phyloP scores from a whole-genome alignment of 92 coral and sea anemone species.

The Zoanthus gigantus region DNA sequence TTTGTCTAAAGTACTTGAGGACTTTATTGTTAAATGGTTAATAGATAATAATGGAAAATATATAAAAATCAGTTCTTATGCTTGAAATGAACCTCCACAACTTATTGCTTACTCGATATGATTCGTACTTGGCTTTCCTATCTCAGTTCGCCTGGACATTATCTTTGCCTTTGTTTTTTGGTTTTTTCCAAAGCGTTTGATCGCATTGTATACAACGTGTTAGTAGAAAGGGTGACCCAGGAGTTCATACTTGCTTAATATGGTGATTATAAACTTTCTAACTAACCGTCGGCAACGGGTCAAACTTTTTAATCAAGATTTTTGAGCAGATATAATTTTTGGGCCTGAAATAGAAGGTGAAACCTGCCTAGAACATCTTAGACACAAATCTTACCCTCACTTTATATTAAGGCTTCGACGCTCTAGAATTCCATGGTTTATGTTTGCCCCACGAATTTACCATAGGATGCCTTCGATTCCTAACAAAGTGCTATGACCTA shows the following conservation, averaged over 20 bases:
- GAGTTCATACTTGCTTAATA: slow-evolving; percentile 36
- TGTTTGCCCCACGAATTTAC: too few relatives aligned
- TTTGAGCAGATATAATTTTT: too few relatives aligned
- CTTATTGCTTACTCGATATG: slow-evolving; percentile 50
- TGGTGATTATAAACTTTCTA: slow-evolving; percentile 47
- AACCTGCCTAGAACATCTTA: too few relatives aligned
- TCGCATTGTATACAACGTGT: slow-evolving; percentile 43
- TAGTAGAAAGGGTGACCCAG: slow-evolving; percentile 42
- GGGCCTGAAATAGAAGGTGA: too few relatives aligned
- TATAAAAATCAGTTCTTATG: slow-evolving; percentile 45
- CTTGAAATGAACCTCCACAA: slow-evolving; percentile 36
- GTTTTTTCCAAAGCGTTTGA: slow-evolving; percentile 52
- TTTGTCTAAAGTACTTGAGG: slow-evolving; percentile 38
- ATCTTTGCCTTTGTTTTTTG: slow-evolving; percentile 43
- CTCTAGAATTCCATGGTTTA: too few relatives aligned
- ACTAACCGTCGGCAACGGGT: slow-evolving; percentile 45
- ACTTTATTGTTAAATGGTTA: slow-evolving; percentile 39
- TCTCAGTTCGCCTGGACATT: slow-evolving; percentile 42
- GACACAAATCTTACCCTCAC: too few relatives aligned
- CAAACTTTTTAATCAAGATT: background rate
- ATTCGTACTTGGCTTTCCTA: slow-evolving; percentile 58
- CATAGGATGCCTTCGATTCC: too few relatives aligned
- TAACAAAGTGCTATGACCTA: too few relatives aligned
- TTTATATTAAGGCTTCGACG: too few relatives aligned
- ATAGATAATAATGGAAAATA: slow-evolving; percentile 12